Base-by-base conservation (phyloP, 2,797 vertebrate species). In the Oreochromis grahami region DNA sequence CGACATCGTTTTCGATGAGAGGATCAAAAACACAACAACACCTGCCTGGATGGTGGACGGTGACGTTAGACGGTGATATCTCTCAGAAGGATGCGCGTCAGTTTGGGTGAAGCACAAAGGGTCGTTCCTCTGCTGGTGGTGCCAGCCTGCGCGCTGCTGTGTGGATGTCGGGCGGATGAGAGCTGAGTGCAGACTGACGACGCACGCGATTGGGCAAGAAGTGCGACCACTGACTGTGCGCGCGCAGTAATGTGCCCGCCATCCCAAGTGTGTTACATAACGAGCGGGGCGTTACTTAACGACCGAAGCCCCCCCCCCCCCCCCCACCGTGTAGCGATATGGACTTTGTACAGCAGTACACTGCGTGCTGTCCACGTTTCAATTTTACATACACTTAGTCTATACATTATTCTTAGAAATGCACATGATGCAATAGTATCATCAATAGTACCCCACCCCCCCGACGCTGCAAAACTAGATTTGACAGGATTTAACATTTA, bases 181-280 rank as follows among this genome's bases (percentile, higher is more conserved):
- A 87, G 90, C 79, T 78, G 83, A 11, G 88, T 11, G 88, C 88
- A 84, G 19, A 77, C 87, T 72, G 90, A 87, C 77, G 77, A 92
- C 92, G 60, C 86, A 84, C 86, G 15, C 78, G 80, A 93, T 84
- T 86, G 88, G 90, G 89, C 86, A 34, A 86, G 56, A 78, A 36
- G 53, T 84, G 68, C 58, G 84, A 91, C 55, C 92, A 84, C 80
- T 84, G 87, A 88, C 85, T 41, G 86, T 36, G 80, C 88, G 78
- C 89, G 79, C 84, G 85, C 84, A 76, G 48, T 90, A 85, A 51
- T 68, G 89, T 83, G 89, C 92, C 91, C 26, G 24, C 78, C 92
- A 84, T 84, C 91, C 80, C 88, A 43, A 84, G 90, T 84, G 90
- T 83, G 93, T 96, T 96, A 96, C 94, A 95, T 95, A 96, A 96